Percentiles rank a stretch among this genome's conserved stretches.
Conservation (phyloP, 2,113 vertebrate genomes). For the Charina bottae region DNA sequence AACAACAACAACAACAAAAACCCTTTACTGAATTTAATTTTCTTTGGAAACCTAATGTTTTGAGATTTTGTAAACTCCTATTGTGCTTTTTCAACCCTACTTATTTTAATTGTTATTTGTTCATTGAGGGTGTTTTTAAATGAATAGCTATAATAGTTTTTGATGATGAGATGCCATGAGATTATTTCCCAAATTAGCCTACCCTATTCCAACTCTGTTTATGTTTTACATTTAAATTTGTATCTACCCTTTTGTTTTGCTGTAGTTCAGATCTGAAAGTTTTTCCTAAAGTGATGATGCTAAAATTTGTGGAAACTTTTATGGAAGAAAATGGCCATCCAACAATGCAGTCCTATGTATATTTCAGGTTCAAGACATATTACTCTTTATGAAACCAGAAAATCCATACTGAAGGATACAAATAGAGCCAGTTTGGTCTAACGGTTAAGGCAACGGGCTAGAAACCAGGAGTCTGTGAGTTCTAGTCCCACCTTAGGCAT, state of each 20-base stretch:
- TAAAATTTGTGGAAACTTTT: background rate
- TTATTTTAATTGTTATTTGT: background rate
- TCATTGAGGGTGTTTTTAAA: background rate
- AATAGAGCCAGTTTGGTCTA: too few relatives aligned
- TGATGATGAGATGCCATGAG: background rate
- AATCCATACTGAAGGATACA: background rate
- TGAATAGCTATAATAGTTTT: too few relatives aligned
- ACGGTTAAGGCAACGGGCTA: too few relatives aligned
- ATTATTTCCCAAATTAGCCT: background rate
- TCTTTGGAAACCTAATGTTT: too few relatives aligned
- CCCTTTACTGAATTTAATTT: too few relatives aligned
- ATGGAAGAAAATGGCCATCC: background rate
- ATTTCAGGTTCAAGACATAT: background rate
- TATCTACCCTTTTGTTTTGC: background rate
- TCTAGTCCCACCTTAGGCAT: too few relatives aligned
- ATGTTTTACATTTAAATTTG: background rate
- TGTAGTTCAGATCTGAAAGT: background rate
- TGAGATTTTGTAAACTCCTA: too few relatives aligned
- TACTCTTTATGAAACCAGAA: background rate
- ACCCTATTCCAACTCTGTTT: background rate
- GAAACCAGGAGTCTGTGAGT: too few relatives aligned
- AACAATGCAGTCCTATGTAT: background rate
- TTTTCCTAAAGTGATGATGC: background rate
- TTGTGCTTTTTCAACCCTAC: background rate
- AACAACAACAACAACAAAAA: too few relatives aligned